A percentile compares a stretch with the other conserved stretches of the same genome.
phyloP scores from a whole-genome alignment of 2,113 vertebrate genomes.

The Campylomormyrus tamandua region DNA sequence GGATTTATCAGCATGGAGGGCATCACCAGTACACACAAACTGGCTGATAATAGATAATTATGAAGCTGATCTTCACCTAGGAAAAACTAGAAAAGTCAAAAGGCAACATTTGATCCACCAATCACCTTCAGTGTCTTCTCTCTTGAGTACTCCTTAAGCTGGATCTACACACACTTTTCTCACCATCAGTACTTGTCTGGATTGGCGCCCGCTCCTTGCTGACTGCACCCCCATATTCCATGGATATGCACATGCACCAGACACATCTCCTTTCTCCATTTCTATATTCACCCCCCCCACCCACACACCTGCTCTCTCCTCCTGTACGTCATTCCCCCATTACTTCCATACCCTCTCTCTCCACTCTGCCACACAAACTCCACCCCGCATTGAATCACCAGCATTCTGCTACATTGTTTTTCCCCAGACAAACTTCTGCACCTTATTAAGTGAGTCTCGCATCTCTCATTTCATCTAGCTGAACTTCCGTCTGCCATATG shows the following conservation, averaged over 20 bases:
- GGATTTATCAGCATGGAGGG: conserved; percentile 24
- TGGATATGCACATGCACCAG: background rate
- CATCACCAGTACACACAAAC: background rate
- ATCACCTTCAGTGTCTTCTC: background rate
- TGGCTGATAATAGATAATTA: background rate
- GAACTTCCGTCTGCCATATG: background rate
- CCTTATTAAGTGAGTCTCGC: background rate
- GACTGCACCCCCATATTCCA: background rate
- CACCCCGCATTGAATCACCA: background rate
- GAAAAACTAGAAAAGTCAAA: background rate
- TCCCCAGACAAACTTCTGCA: background rate
- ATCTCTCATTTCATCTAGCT: background rate
- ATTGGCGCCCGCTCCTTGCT: background rate
- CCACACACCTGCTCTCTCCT: background rate
- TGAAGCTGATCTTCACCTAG: background rate
- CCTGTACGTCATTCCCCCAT: background rate
- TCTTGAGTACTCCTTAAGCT: background rate
- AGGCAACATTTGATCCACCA: background rate
- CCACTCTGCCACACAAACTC: background rate
- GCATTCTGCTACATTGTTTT: background rate
- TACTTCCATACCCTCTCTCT: background rate
- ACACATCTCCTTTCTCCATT: background rate
- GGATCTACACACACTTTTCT: background rate
- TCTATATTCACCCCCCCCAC: background rate
- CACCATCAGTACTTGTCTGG: background rate